Evolutionary conservation across 1,140 invertebrate species (phyloP), one percentile per base, ranked within the genome.

Genomic region (Hylaeus volcanicus): DNA sequence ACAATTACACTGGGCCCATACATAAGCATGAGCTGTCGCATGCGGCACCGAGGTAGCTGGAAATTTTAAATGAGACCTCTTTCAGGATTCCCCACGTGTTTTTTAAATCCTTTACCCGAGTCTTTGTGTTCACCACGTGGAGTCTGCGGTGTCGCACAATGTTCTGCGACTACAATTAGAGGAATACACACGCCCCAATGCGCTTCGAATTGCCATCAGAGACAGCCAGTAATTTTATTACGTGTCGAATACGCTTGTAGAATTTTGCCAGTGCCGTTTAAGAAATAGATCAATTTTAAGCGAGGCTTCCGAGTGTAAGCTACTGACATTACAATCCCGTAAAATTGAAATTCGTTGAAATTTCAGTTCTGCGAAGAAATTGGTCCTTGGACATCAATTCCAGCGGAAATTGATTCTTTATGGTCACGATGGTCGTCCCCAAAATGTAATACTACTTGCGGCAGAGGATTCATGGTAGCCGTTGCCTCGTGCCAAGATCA

Each of bases 1-100:
- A 72, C 11, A 61, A 37, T 63, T 63, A 39, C 5, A 26, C 6
- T 3, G 14, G 26, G 55, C n/a, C 14, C 55, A 58, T 58, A 15
- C 55, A 58, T 15, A 58, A n/a, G 6, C 55, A 58, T 58, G 55
- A 15, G 1, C 55, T 60, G 48, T 51, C 6, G 5, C 5, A 51
- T 9, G 6, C 9, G 51, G 2, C 2, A 51, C 11, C 11, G 43
- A 5, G 37, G 51, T 1, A n/a, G 1, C 48, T 15, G 1, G 41
- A 6, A n/a, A 41, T 53, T 71, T n/a, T 43, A 3, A n/a, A 11
- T 51, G 45, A 8, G 14, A 48, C 39, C 3, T 26, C 41, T 81
- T 77, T 55, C n/a, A 87, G 86, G 84, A 60, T 87, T 87, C 45
- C 75, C 84, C 8, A 86, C 84, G 14, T 87, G 81, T 61, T 86